These are phyloP conservation scores for Dryobota labecula DNA, from an alignment of 2,888 invertebrate species.

Conservation along the genomic window DNA sequence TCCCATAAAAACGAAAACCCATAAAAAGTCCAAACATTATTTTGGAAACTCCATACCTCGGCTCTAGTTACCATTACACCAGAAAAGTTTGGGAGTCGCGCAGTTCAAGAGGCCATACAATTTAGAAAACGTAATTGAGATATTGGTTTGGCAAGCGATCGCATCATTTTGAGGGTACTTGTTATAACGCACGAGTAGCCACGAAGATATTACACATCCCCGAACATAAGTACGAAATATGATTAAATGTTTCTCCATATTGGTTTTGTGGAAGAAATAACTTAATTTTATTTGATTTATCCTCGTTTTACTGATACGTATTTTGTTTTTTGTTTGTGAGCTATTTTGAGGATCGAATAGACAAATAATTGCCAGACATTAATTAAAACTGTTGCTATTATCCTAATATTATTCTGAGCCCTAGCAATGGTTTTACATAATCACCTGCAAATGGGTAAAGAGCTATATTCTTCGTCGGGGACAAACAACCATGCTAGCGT, in stretches of 20 bases:
- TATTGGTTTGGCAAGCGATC: constrained; percentile 50
- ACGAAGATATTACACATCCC: constrained; percentile 54
- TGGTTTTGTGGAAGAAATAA: constrained; percentile 22
- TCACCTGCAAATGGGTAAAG: background rate
- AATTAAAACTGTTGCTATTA: background rate
- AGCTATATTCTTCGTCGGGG: background rate
- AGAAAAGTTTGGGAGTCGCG: constrained; percentile 31
- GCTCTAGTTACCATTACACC: constrained; percentile 52
- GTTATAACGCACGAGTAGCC: constrained; percentile 43
- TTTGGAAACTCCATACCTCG: constrained; percentile 55
- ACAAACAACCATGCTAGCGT: background rate
- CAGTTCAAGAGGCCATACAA: constrained; percentile 54
- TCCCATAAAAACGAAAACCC: constrained; percentile 47
- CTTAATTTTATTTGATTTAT: constrained; percentile 33
- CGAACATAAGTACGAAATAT: constrained; percentile 53
- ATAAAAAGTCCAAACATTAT: constrained; percentile 53
- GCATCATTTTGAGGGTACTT: constrained; percentile 42
- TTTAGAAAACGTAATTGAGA: constrained; percentile 48
- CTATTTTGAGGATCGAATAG: background rate
- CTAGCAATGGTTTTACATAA: too few species aligned
- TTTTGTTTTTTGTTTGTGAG: constrained; percentile 10
- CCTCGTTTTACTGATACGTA: constrained; percentile 24
- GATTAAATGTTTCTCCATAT: constrained; percentile 55
- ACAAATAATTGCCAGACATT: background rate
- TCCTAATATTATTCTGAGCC: background rate